phyloP scores from a whole-genome alignment of 2,113 vertebrate species.

The Echinops telfairi region DNA sequence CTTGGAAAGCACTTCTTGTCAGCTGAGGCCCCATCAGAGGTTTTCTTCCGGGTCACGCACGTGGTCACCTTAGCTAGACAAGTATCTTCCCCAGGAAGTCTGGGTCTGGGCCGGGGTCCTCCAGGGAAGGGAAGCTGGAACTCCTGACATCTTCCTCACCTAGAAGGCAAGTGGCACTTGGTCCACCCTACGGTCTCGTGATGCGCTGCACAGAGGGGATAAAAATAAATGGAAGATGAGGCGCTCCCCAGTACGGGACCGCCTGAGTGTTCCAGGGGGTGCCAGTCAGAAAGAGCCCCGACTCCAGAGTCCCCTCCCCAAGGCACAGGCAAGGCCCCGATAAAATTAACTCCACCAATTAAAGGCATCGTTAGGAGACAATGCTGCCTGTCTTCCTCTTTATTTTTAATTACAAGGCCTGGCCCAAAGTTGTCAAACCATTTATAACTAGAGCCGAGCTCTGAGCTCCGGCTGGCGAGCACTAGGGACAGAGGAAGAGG shows the following conservation, averaged over 20 bases:
- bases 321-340: slow-evolving; percentile 39
- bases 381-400: slow-evolving; percentile 72
- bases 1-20: background rate
- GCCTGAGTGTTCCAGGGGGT: background rate
- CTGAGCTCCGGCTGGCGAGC: background rate
- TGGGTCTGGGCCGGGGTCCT: slow-evolving; percentile 24
- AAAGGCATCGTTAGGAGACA: slow-evolving; percentile 73
- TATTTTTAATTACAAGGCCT: slow-evolving; percentile 81
- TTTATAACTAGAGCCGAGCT: slow-evolving; percentile 78
- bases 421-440: slow-evolving; percentile 72
- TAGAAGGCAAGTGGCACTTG: background rate
- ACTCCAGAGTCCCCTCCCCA: slow-evolving; percentile 66
- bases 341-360: slow-evolving; percentile 80
- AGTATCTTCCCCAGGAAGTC: background rate
- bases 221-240: background rate
- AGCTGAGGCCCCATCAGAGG: background rate
- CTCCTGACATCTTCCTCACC: background rate
- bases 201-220: background rate
- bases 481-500: too few relatives aligned
- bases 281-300: slow-evolving; percentile 6
- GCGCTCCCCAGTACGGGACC: background rate
- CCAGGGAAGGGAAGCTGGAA: background rate
- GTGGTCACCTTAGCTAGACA: background rate
- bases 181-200: background rate
- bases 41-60: background rate